Evolutionary conservation across 2,888 invertebrate species (phyloP).

Genomic region (Hypomecis punctinalis): DNA sequence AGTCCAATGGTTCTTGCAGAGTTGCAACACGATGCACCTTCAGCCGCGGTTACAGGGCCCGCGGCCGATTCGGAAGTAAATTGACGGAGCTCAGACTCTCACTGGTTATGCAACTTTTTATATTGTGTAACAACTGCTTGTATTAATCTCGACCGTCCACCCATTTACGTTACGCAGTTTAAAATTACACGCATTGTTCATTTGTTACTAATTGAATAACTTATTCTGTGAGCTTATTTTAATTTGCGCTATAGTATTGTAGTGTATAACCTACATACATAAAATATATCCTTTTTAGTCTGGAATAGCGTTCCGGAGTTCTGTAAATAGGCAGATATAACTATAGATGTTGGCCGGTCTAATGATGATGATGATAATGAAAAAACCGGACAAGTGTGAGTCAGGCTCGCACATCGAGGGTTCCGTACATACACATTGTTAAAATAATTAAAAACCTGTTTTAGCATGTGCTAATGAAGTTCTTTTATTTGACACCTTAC

Average conservation of each 20-base stretch:
- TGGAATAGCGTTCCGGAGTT: too few relatives aligned
- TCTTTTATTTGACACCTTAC: too few relatives aligned
- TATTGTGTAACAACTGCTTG: constrained; percentile 62
- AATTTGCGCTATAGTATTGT: neutral
- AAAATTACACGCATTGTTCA: constrained; percentile 19
- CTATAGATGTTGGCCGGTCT: too few relatives aligned
- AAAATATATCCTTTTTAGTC: too few relatives aligned
- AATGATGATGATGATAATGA: too few relatives aligned
- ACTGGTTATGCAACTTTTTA: constrained; percentile 68
- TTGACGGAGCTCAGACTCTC: constrained; percentile 65
- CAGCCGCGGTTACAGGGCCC: constrained; percentile 43
- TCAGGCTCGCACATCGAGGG: too few relatives aligned
- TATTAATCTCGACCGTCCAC: constrained; percentile 43
- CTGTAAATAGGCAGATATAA: too few relatives aligned
- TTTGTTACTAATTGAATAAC: constrained; percentile 12
- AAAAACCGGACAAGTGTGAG: too few relatives aligned
- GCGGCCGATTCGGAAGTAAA: constrained; percentile 73
- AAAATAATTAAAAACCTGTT: too few relatives aligned
- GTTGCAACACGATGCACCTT: constrained; percentile 60
- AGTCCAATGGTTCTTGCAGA: constrained; percentile 42
- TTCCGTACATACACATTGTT: too few relatives aligned
- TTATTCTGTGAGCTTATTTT: neutral
- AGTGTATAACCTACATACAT: neutral
- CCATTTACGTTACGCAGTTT: constrained; percentile 47
- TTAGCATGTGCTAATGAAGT: too few relatives aligned